Conservation (phyloP, 2,113 vertebrate genomes). For the Bujurquina vittata region DNA sequence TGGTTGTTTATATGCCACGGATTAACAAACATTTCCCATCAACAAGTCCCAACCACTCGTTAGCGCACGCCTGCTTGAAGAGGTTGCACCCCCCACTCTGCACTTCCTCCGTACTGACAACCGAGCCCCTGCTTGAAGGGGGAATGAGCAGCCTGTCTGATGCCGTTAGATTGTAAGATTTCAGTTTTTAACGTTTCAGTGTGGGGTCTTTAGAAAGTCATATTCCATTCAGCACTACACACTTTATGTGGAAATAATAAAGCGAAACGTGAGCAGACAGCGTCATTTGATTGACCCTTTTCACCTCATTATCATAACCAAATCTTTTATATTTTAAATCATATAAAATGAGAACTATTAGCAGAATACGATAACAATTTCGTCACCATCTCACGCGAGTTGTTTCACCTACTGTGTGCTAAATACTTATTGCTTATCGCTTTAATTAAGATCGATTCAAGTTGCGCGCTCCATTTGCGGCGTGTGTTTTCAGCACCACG, state of each 20-base stretch:
- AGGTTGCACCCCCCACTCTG: constrained; percentile 36
- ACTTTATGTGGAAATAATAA: not conserved
- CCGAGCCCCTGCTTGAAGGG: constrained; percentile 46
- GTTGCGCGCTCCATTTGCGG: not conserved
- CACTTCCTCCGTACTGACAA: constrained; percentile 44
- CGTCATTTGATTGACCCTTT: not conserved
- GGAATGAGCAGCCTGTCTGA: constrained; percentile 24
- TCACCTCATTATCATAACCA: not conserved
- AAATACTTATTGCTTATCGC: not conserved
- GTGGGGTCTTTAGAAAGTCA: not conserved
- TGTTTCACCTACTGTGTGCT: not conserved
- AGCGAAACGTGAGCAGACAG: not conserved
- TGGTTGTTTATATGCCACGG: constrained; percentile 32
- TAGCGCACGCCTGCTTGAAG: constrained; percentile 38
- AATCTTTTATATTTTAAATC: not conserved
- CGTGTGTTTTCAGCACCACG: constrained; percentile 64
- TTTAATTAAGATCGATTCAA: not conserved
- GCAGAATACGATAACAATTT: not conserved
- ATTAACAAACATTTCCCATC: constrained; percentile 70
- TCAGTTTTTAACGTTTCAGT: constrained; percentile 8
- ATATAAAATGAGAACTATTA: no score
- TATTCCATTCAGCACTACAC: not conserved
- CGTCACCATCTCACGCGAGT: not conserved
- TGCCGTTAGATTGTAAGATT: constrained; percentile 19
- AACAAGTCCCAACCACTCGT: constrained; percentile 78